These are phyloP conservation scores for Dendrophyllia cribrosa DNA, from an alignment of 64 coral and sea anemone species.

Conservation along the genomic window DNA sequence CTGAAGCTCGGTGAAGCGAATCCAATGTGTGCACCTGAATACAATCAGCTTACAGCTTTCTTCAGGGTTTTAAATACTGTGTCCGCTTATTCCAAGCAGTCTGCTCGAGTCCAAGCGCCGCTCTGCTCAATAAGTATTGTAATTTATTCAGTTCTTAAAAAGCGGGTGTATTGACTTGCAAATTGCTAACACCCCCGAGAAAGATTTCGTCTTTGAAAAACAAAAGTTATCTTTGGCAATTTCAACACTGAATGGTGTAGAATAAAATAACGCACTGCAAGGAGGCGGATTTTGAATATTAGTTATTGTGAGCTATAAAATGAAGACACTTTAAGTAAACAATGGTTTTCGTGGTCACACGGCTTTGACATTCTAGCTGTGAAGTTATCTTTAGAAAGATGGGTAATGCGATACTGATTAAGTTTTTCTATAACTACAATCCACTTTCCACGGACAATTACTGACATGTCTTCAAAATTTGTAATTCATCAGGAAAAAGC, in stretches of 20 bases:
- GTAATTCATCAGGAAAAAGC: too few species aligned
- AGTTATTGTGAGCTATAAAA: conserved; percentile 4
- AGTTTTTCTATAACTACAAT: neutral
- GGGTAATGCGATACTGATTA: neutral
- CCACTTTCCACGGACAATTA: neutral
- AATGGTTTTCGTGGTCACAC: conserved; percentile 6
- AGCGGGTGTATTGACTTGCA: conserved; percentile 12
- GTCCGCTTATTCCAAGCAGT: neutral
- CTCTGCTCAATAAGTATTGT: neutral
- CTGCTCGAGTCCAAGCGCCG: neutral
- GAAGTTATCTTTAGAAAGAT: conserved; percentile 5
- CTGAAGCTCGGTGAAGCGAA: neutral
- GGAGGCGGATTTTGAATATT: conserved; percentile 1
- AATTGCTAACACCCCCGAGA: neutral
- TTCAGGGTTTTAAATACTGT: conserved; percentile 38
- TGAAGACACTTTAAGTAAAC: neutral
- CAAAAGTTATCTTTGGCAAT: neutral
- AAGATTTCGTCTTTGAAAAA: neutral
- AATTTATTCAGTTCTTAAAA: conserved; percentile 30
- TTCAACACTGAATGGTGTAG: neutral
- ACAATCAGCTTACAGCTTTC: neutral
- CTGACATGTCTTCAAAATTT: too few species aligned
- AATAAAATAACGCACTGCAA: neutral
- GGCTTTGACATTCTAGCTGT: neutral
- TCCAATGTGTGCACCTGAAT: neutral